A percentile compares a stretch with the other conserved stretches of the same genome.
phyloP scores from a whole-genome alignment of 1,140 invertebrate genomes.

The Batillaria attramentaria region DNA sequence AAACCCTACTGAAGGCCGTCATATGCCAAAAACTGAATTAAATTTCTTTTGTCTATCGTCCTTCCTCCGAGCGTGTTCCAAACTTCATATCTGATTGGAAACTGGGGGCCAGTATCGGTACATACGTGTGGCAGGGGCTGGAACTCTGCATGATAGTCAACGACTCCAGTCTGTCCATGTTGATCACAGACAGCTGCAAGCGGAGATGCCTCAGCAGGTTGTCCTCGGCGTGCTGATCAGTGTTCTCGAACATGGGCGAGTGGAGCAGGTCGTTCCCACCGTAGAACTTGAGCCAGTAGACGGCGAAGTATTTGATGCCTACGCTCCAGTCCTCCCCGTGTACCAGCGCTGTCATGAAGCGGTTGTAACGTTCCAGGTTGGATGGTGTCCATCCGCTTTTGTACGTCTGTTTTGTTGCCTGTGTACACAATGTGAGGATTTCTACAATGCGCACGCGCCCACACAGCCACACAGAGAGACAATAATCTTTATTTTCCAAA shows the following conservation, averaged over 20 bases:
- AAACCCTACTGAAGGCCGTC: not conserved
- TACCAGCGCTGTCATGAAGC: not conserved
- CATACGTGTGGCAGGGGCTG: slow-evolving; percentile 7
- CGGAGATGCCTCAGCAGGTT: not conserved
- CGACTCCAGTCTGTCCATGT: not conserved
- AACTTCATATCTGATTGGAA: not conserved
- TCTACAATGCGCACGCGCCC: too few species aligned
- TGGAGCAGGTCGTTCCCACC: not conserved
- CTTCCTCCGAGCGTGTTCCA: not conserved
- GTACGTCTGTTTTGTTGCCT: too few species aligned
- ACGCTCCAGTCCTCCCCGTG: slow-evolving; percentile 13
- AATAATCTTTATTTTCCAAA: too few species aligned
- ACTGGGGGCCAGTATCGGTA: too few species aligned
- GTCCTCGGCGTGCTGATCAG: not conserved
- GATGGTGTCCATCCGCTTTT: not conserved
- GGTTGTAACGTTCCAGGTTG: slow-evolving; percentile 1
- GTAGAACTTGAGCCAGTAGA: not conserved
- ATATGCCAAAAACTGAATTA: not conserved
- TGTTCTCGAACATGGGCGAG: slow-evolving; percentile 21
- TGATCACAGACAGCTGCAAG: not conserved
- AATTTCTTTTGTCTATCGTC: not conserved
- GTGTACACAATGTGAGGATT: too few species aligned
- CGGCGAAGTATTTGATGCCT: slow-evolving; percentile 4
- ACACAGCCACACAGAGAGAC: too few species aligned
- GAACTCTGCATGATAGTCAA: not conserved